Base-by-base conservation (phyloP, 2,113 vertebrate species). In the Murina feae region DNA sequence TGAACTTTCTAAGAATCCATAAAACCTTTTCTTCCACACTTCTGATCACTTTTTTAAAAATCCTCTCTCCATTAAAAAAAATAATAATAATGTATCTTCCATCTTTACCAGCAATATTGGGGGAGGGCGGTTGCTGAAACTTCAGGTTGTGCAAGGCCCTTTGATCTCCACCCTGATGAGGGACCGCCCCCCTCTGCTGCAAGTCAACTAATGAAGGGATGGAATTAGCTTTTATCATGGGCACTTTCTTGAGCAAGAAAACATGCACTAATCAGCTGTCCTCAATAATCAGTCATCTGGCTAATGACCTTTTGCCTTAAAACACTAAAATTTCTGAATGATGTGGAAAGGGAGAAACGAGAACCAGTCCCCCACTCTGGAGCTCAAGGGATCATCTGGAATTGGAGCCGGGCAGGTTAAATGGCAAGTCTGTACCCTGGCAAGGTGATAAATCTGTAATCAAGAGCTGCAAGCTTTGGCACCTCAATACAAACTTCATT, bases 131-230 rank as follows among this genome's bases (percentile, higher is more conserved):
- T 87, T 92, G 80, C 97, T 96, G 94, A 97, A 97, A 98, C 96
- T 97, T 98, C 95, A 98, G 97, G 98, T 98, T 98, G 97, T 97
- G 97, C 66, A 74, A 98, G 96, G 97, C 81, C 97, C 99, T 99
- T 99, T 99, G 99, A 99, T 99, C 99, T 99, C 98, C 94, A 97
- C 98, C 98, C 98, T 99, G 98, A 98, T 99, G 98, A 99, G 98
- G 98, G 98, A 98, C 97, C 97, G 98, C 98, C 98, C 97, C 98
- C 98, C 97, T 98, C 98, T 98, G 98, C 98, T 99, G 98, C 98
- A 98, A 99, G 98, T 98, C 98, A 98, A 98, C 98, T 99, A 99
- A 99, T 99, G 99, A 99, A 99, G 99, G 98, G 98, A 99, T 99
- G 99, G 99, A 99, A 99, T 98, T 98, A 98, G 98, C 98, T 98